phyloP scores from a whole-genome alignment of 2,888 invertebrate species.

The Allolobophora icterica region DNA sequence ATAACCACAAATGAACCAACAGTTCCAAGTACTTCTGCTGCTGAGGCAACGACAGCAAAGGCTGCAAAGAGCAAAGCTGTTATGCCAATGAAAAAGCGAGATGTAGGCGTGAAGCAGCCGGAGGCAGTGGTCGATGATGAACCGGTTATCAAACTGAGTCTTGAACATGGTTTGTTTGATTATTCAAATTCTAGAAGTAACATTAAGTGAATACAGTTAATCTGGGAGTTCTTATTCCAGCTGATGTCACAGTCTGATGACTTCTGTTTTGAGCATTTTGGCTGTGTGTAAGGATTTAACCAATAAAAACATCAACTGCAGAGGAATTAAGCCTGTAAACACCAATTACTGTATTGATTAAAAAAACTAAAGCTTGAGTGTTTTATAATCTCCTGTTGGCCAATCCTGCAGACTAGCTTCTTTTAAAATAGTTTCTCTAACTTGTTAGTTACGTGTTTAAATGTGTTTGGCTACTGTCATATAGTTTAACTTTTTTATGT shows the following conservation, averaged over 20 bases:
- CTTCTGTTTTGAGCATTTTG: background rate
- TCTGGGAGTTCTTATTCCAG: background rate
- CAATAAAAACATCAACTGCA: background rate
- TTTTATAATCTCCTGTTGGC: background rate
- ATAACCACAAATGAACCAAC: background rate
- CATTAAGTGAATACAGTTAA: background rate
- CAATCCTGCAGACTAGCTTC: background rate
- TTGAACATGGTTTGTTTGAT: constrained; percentile 23
- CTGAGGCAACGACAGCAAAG: background rate
- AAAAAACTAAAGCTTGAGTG: background rate
- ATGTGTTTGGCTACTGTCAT: background rate
- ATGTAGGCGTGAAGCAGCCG: background rate
- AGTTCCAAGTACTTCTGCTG: background rate
- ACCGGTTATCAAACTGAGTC: constrained; percentile 18
- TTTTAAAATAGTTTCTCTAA: background rate
- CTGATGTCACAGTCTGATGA: too few relatives aligned
- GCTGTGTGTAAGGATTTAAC: background rate
- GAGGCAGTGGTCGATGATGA: background rate
- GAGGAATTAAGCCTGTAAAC: background rate
- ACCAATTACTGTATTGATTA: background rate
- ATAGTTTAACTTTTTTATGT: background rate
- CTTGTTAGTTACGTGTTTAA: background rate
- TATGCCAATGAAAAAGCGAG: background rate
- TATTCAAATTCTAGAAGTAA: background rate
- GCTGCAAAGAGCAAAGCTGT: background rate